Evolutionary conservation across 2,113 vertebrate genomes (phyloP).

Genomic region (Nibea coibor): DNA sequence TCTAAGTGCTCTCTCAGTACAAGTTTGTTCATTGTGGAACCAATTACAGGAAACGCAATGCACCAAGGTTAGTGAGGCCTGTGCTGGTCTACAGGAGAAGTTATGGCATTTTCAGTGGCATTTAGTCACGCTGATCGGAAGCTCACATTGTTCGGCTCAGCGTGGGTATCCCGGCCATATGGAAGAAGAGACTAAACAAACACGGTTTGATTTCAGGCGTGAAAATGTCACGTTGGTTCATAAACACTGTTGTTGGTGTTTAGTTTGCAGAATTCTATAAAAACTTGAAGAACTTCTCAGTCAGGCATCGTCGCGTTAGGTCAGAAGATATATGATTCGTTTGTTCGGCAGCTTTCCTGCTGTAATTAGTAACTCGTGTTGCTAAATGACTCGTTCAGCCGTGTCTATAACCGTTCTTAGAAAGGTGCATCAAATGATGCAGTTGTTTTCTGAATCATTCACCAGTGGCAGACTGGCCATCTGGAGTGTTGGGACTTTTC

Average conservation of each 20-base stretch:
- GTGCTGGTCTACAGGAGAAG: neutral
- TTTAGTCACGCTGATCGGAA: neutral
- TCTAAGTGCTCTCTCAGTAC: neutral
- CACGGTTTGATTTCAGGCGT: neutral
- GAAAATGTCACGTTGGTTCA: neutral
- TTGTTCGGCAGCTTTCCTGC: neutral
- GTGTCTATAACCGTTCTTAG: neutral
- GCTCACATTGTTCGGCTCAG: neutral
- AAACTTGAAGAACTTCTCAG: neutral
- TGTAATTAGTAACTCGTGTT: neutral
- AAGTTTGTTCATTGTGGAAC: neutral
- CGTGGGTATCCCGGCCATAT: neutral
- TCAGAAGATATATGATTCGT: neutral
- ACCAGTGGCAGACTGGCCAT: constrained; percentile 45
- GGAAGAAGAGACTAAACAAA: neutral
- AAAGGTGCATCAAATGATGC: constrained; percentile 21
- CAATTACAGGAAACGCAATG: neutral
- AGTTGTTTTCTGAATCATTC: constrained; percentile 24
- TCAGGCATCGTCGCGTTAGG: neutral
- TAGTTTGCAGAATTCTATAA: neutral
- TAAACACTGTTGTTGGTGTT: neutral
- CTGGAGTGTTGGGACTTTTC: constrained; percentile 33
- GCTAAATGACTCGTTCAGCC: constrained; percentile 14
- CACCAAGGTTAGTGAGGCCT: rapidly evolving
- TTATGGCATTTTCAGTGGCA: neutral